Evolutionary conservation across 2,797 vertebrate species (phyloP).

Genomic region (Sebastes cheni): DNA sequence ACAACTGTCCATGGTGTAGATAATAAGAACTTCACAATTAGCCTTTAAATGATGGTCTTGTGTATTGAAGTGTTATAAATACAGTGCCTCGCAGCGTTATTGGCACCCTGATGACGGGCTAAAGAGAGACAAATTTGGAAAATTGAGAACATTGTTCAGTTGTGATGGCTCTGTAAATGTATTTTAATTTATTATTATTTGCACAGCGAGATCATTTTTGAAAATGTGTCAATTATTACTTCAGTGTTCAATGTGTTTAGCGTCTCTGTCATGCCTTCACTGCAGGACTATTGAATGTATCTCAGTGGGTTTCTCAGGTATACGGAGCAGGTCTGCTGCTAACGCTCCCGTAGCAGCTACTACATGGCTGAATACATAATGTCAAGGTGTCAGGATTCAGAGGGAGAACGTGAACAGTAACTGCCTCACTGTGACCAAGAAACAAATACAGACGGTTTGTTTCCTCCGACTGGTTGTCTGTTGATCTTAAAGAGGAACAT

Average conservation of each 20-base stretch:
- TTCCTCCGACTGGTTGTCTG: not conserved
- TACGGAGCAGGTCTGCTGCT: slow-evolving; percentile 7
- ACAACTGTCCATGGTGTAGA: slow-evolving; percentile 59
- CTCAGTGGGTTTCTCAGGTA: slow-evolving; percentile 27
- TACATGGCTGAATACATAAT: slow-evolving; percentile 35
- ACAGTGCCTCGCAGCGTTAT: slow-evolving; percentile 31
- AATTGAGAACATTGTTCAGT: slow-evolving; percentile 19
- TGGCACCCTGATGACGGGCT: slow-evolving; percentile 30
- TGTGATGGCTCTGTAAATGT: slow-evolving; percentile 13
- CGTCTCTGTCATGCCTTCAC: not conserved
- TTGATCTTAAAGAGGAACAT: not conserved
- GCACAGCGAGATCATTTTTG: not conserved
- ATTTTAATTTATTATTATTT: slow-evolving; percentile 29
- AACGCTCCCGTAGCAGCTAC: slow-evolving; percentile 1
- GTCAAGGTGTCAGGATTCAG: slow-evolving; percentile 21
- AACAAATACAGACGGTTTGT: not conserved
- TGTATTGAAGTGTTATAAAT: slow-evolving; percentile 55
- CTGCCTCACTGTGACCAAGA: not conserved
- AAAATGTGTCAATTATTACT: not conserved
- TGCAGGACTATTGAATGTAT: slow-evolving; percentile 1
- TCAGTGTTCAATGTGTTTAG: not conserved
- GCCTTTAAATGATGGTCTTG: slow-evolving; percentile 53
- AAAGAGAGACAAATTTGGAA: slow-evolving; percentile 35
- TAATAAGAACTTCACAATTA: slow-evolving; percentile 69
- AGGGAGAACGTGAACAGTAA: not conserved